phyloP scores from a whole-genome alignment of 2,797 vertebrate species.

The Lithobates pipiens region DNA sequence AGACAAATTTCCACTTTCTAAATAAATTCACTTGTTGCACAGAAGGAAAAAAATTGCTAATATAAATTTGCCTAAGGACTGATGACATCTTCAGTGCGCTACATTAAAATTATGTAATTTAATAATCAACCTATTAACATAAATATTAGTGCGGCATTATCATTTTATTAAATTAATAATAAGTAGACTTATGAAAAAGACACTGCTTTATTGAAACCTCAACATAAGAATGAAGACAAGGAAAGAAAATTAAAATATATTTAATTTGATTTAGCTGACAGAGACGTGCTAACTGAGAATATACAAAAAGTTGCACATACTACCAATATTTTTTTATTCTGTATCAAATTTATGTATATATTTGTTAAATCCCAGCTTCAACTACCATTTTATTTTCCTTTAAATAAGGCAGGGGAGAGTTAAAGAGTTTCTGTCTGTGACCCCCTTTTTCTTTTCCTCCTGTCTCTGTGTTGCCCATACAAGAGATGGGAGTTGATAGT shows the following conservation, averaged over 20 bases:
- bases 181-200: conserved; percentile 72
- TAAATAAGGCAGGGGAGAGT: too few species aligned
- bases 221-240: conserved; percentile 72
- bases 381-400: too few species aligned
- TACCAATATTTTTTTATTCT: background rate
- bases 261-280: conserved; percentile 69
- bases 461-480: too few species aligned
- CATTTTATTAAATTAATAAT: conserved; percentile 78
- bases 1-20: conserved; percentile 67
- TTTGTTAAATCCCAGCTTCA: too few species aligned
- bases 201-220: conserved; percentile 75
- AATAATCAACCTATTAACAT: conserved; percentile 71
- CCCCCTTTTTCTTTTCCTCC: too few species aligned
- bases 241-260: conserved; percentile 74
- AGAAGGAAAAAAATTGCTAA: conserved; percentile 68
- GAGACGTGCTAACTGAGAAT: background rate
- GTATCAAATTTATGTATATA: background rate
- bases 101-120: conserved; percentile 72
- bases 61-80: conserved; percentile 67
- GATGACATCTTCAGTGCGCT: conserved; percentile 57
- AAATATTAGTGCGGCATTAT: conserved; percentile 74
- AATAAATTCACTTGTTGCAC: conserved; percentile 69
- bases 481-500: too few species aligned
- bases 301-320: background rate
- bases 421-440: too few species aligned